Conservation (phyloP, 2,797 vertebrate genomes). For the Onychomys leucogaster region DNA sequence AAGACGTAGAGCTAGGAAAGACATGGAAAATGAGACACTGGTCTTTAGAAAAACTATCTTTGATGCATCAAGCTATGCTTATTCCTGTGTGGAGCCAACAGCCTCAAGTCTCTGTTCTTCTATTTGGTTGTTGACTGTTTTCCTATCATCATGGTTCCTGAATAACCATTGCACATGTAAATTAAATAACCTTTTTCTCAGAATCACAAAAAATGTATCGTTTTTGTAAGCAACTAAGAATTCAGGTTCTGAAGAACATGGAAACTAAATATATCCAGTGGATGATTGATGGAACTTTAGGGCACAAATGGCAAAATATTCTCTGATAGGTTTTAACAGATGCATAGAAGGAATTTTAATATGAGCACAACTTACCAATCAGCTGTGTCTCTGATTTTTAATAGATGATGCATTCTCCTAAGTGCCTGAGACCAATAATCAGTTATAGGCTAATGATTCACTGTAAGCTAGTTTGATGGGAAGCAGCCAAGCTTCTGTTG, state of each 20-base stretch:
- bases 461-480: not conserved
- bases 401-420: constrained; percentile 59
- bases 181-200: not conserved
- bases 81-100: not conserved
- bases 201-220: constrained; percentile 25
- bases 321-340: not conserved
- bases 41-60: not conserved
- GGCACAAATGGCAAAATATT: constrained; percentile 39
- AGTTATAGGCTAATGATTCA: not conserved
- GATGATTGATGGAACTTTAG: not conserved
- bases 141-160: not conserved
- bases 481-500: not conserved
- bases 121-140: not conserved
- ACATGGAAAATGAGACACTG: not conserved
- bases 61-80: not conserved
- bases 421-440: constrained; percentile 77
- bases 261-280: not conserved
- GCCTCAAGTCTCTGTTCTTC: not conserved
- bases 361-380: constrained; percentile 51
- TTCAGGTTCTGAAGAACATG: constrained; percentile 27
- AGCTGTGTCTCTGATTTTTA: not conserved
- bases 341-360: not conserved
- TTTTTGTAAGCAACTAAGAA: constrained; percentile 54
- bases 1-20: not conserved
- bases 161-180: not conserved